phyloP scores from a whole-genome alignment of 2,113 vertebrate genomes.

The Gila orcuttii region DNA sequence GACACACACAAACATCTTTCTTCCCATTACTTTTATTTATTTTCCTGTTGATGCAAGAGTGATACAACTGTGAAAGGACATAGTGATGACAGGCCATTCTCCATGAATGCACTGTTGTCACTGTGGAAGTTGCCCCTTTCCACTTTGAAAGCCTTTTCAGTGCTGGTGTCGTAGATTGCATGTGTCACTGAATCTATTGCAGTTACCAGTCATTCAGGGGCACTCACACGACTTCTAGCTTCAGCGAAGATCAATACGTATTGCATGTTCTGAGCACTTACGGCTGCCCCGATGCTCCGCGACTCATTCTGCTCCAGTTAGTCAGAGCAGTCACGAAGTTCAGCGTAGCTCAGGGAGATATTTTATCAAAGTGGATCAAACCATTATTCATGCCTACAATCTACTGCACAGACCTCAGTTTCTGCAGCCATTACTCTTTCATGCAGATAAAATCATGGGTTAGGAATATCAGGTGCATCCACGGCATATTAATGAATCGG shows the following conservation, averaged over 20 bases:
- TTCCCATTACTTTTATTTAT: conserved; percentile 18
- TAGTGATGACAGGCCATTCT: conserved; percentile 1
- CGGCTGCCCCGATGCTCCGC: conserved; percentile 21
- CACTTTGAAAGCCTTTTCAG: conserved; percentile 1
- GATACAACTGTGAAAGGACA: conserved; percentile 17
- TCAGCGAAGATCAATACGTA: conserved; percentile 52
- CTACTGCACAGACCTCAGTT: conserved; percentile 26
- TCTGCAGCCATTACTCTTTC: conserved; percentile 41
- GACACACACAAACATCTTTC: conserved; percentile 12
- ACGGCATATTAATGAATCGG: not conserved
- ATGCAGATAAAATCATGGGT: conserved; percentile 37
- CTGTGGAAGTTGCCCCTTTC: not conserved
- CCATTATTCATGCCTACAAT: conserved; percentile 46
- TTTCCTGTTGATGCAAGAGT: conserved; percentile 7
- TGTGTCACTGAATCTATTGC: conserved; percentile 36
- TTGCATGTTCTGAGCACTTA: conserved; percentile 54
- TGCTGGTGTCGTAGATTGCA: conserved; percentile 21
- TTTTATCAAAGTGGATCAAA: conserved; percentile 53
- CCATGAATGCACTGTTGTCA: not conserved
- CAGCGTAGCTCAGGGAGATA: conserved; percentile 44
- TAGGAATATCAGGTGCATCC: conserved; percentile 6
- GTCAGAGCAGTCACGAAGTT: conserved; percentile 46
- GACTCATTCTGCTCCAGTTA: conserved; percentile 56
- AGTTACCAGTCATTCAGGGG: conserved; percentile 42
- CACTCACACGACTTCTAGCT: conserved; percentile 40